phyloP scores from a whole-genome alignment of 2,113 vertebrate genomes.

The Pelvicachromis taeniatus region DNA sequence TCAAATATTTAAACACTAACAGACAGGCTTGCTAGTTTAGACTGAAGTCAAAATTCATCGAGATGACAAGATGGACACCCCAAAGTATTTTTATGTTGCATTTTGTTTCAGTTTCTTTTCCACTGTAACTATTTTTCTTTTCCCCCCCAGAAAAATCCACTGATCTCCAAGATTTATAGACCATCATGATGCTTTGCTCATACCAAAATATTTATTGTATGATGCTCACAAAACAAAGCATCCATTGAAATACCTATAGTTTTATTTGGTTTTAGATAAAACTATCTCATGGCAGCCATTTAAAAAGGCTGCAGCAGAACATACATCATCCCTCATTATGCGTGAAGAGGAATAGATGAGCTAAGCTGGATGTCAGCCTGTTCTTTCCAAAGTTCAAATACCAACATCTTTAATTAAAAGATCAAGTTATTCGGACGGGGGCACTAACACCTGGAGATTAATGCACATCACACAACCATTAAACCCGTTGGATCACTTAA shows the following conservation, averaged over 20 bases:
- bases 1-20: not conserved
- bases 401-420: conserved; percentile 20
- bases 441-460: not conserved
- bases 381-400: conserved; percentile 33
- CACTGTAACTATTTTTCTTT: not conserved
- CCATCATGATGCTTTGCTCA: not conserved
- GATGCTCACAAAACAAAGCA: not conserved
- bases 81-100: not conserved
- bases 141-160: not conserved
- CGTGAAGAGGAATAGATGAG: not conserved
- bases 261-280: too few relatives aligned
- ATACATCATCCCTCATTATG: conserved; percentile 3
- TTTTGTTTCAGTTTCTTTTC: not conserved
- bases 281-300: not conserved
- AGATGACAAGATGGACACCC: not conserved
- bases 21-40: not conserved
- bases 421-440: not conserved
- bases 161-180: not conserved
- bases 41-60: not conserved
- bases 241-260: not conserved
- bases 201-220: not conserved
- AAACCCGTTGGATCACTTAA: not conserved
- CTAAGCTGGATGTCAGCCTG: conserved; percentile 12
- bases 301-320: not conserved
- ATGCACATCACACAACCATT: not conserved